A percentile compares a stretch with the other conserved stretches of the same genome.
Evolutionary conservation across 2,797 vertebrate genomes (phyloP).

Genomic region (Salarias fasciatus): DNA sequence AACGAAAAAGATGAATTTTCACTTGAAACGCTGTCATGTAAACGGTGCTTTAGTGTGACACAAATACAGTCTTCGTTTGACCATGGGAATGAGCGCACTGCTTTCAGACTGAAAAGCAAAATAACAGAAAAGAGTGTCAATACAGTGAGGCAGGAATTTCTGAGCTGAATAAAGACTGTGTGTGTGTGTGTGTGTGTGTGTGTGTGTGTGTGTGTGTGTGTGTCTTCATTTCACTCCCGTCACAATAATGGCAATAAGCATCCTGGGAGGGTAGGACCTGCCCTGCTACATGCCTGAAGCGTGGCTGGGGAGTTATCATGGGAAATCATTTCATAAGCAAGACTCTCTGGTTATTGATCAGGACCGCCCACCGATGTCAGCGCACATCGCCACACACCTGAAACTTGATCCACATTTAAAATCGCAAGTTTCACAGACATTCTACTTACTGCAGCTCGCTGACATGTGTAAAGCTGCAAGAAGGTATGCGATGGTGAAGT

Average conservation of each 20-base stretch:
- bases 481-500: neutral
- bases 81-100: no score
- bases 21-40: no score
- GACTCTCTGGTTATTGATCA: constrained; percentile 48
- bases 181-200: constrained; percentile 9
- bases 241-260: constrained; percentile 32
- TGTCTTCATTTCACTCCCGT: constrained; percentile 46
- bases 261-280: constrained; percentile 31
- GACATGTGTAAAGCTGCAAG: neutral
- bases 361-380: constrained; percentile 24
- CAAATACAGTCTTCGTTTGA: no score
- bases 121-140: no score
- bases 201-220: constrained; percentile 1
- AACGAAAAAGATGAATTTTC: no score
- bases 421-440: no score
- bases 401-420: neutral
- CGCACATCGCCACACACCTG: constrained; percentile 16
- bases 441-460: neutral
- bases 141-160: neutral
- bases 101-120: no score
- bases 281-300: constrained; percentile 50
- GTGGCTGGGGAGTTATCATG: constrained; percentile 28
- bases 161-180: no score
- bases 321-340: constrained; percentile 53
- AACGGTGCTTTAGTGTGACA: no score